Base-by-base conservation (phyloP, 2,888 invertebrate species). In the Iphiclides podalirius region DNA sequence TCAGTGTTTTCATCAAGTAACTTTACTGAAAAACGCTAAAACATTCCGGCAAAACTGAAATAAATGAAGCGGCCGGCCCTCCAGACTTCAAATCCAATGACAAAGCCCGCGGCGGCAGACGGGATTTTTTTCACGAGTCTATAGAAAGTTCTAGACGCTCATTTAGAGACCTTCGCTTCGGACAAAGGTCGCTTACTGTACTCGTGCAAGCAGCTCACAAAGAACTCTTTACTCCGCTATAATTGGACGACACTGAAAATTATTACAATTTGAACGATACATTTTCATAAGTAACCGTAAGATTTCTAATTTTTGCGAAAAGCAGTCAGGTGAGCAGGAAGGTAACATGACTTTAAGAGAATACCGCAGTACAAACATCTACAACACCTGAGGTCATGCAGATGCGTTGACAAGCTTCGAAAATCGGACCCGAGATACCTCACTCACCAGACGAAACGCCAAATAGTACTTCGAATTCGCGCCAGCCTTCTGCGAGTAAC, bases 61-160 rank as follows among this genome's bases (percentile, higher is more conserved):
- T 43, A 43, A 48, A 48, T 48, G 38, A 33, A 48, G 43, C 41
- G 34, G n/a, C 26, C 35, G n/a, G 43, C 44, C 49, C 49, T 28
- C 26, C 16, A 44, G 38, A 36, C 48, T 38, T 50, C 44, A 50
- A 44, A 50, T 44, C 44, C 39, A 35, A 40, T 40, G 49, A 50
- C 49, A 50, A 50, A 44, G 49, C 44, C 44, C 28, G 37, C 38
- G 43, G 44, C 44, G 28, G 49, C 40, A 50, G 44, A 50, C 49
- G 9, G 49, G 15, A 26, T 43, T 44, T 50, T 47, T 50, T 50
- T 28, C 44, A 35, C 26, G 11, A 40, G n/a, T 11, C 44, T 39
- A 50, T 44, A 44, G 49, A 50, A 44, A 28, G 40, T 44, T 50
- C 35, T 49, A 50, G 49, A 44, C 49, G 39, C 44, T 50, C 44